These are phyloP conservation scores for Stegodyphus dumicola DNA, from an alignment of 1,140 invertebrate genomes.

Conservation along the genomic window DNA sequence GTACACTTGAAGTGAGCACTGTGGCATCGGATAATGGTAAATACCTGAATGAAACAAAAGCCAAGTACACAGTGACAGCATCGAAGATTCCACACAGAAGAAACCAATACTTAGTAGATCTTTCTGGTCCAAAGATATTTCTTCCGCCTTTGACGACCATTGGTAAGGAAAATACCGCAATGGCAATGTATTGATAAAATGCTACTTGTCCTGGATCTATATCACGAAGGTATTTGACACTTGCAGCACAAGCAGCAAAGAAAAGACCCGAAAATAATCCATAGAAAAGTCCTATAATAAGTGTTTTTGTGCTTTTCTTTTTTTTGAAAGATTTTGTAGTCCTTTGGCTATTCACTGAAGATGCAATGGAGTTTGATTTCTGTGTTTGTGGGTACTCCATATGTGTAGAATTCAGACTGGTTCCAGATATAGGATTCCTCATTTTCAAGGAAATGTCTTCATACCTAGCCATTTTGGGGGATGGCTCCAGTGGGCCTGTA, in stretches of 20 bases:
- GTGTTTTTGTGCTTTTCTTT: conserved; percentile 8
- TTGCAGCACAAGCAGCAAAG: conserved; percentile 88
- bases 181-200: conserved; percentile 83
- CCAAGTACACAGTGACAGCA: conserved; percentile 49
- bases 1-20: conserved; percentile 88
- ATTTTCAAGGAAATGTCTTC: not conserved
- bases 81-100: conserved; percentile 48
- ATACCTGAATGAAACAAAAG: conserved; percentile 76
- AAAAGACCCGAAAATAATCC: conserved; percentile 78
- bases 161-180: conserved; percentile 84
- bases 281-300: conserved; percentile 35
- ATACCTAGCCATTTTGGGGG: not conserved
- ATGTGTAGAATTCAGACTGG: not conserved
- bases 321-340: not conserved
- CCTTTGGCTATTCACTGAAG: not conserved
- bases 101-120: conserved; percentile 70
- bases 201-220: conserved; percentile 88
- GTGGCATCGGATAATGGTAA: conserved; percentile 90
- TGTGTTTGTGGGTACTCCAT: not conserved
- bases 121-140: conserved; percentile 79
- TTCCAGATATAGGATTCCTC: not conserved
- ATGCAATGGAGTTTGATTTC: not conserved
- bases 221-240: conserved; percentile 83
- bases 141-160: conserved; percentile 83
- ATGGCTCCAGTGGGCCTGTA: too few relatives aligned